Evolutionary conservation across 37 sponge, comb jelly and placozoan genomes (phyloP).

Genomic region (Tethya wilhelma): DNA sequence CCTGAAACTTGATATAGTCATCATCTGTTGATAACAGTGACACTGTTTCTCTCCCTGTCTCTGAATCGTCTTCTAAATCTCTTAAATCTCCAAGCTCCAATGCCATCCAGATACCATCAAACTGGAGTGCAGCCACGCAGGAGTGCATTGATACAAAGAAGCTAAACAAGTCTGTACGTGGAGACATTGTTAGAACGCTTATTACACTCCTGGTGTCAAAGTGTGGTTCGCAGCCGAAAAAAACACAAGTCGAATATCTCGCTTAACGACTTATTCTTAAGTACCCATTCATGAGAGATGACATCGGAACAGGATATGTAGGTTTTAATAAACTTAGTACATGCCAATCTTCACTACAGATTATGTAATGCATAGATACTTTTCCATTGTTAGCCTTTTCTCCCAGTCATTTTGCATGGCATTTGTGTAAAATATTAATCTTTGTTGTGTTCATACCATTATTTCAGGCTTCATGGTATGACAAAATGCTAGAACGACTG

Average conservation of each 20-base stretch:
- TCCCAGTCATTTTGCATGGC: too few species aligned
- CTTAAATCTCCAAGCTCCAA: not conserved
- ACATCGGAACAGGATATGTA: constrained; percentile 48
- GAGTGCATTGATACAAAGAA: constrained; percentile 19
- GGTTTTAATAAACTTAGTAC: not conserved
- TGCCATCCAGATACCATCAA: constrained; percentile 17
- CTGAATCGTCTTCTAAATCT: not conserved
- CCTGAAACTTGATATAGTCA: too few species aligned
- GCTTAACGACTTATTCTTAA: constrained; percentile 39
- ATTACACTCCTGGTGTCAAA: constrained; percentile 18
- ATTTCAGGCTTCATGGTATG: constrained; percentile 41
- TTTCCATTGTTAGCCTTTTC: not conserved
- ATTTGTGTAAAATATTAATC: too few species aligned
- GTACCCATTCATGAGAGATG: constrained; percentile 57
- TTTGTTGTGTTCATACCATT: not conserved
- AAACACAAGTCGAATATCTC: constrained; percentile 1
- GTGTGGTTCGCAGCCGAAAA: constrained; percentile 17
- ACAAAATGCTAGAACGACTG: constrained; percentile 39
- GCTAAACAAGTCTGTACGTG: not conserved
- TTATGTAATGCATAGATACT: not conserved
- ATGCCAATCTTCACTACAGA: too few species aligned
- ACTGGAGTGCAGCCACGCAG: constrained; percentile 36
- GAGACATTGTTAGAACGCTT: constrained; percentile 44
- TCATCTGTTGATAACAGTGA: too few species aligned
- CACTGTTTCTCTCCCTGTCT: too few species aligned